A percentile compares a stretch with the other conserved stretches of the same genome.
These are phyloP conservation scores for Orthonyx spaldingii DNA, from an alignment of 2,113 vertebrate genomes.

Conservation along the genomic window DNA sequence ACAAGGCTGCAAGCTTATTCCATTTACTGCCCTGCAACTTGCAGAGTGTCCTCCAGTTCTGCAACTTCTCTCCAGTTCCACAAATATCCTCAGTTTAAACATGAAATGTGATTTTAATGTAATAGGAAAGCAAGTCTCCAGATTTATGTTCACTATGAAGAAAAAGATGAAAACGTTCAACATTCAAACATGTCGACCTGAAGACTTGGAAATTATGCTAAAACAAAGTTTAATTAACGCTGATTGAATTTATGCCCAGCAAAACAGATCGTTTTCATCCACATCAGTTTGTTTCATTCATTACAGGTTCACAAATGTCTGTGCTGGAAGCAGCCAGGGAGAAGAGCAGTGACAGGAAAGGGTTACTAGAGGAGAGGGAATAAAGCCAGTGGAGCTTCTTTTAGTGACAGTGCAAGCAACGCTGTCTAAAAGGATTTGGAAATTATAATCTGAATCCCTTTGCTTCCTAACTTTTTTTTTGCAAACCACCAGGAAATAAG, in stretches of 20 bases:
- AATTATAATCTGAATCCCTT: background rate
- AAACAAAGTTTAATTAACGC: background rate
- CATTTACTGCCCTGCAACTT: background rate
- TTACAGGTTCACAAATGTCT: rapidly evolving
- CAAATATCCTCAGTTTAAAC: background rate
- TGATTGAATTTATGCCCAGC: background rate
- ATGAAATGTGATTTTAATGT: background rate
- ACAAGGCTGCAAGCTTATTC: background rate
- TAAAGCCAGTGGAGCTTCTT: background rate
- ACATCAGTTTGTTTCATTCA: background rate
- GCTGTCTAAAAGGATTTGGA: background rate
- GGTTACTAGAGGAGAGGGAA: background rate
- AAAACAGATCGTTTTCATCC: background rate
- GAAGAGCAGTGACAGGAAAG: background rate
- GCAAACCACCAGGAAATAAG: background rate
- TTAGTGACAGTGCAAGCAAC: background rate
- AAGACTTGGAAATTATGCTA: background rate
- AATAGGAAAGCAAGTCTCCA: background rate
- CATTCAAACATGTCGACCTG: background rate
- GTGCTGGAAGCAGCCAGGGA: background rate
- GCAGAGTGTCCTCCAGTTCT: background rate
- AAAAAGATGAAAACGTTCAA: background rate
- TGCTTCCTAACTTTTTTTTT: background rate
- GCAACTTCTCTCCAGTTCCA: background rate
- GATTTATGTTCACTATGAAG: background rate